phyloP scores from a whole-genome alignment of 2,888 invertebrate genomes.

The Pandemis corylana region DNA sequence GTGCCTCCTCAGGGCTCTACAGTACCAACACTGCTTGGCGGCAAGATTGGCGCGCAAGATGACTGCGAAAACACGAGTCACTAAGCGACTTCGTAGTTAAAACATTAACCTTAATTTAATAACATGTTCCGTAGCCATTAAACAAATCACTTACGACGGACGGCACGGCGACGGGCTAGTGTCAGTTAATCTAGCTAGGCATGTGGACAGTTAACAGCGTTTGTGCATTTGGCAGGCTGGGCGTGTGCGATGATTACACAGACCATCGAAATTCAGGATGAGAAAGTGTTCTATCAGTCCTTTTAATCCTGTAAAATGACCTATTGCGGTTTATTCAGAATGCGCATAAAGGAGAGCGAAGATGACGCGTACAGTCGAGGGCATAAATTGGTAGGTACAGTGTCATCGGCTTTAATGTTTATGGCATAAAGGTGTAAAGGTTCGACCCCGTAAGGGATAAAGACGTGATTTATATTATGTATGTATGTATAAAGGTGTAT shows the following conservation, averaged over 20 bases:
- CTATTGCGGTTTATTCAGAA: conserved; percentile 45
- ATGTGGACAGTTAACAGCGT: conserved; percentile 67
- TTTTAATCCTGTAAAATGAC: conserved; percentile 66
- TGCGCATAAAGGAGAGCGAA: not conserved
- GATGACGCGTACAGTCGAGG: too few species aligned
- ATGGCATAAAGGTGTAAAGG: too few species aligned
- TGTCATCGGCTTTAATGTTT: too few species aligned
- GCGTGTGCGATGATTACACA: conserved; percentile 58
- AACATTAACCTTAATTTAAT: not conserved
- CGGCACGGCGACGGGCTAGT: conserved; percentile 12
- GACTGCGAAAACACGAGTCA: too few species aligned
- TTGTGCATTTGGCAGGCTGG: conserved; percentile 66
- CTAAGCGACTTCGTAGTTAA: not conserved
- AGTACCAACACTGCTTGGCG: too few species aligned
- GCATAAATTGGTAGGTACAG: too few species aligned
- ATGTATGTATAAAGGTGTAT: too few species aligned
- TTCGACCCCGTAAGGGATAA: too few species aligned
- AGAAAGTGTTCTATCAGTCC: conserved; percentile 65
- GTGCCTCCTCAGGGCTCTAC: too few species aligned
- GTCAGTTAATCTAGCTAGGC: conserved; percentile 43
- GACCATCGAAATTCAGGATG: conserved; percentile 56
- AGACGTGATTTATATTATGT: too few species aligned
- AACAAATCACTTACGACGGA: conserved; percentile 19
- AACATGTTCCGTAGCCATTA: not conserved
- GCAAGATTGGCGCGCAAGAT: too few species aligned